Conservation (phyloP, 2,797 vertebrate genomes). For the Melanotaenia parkinsoni region DNA sequence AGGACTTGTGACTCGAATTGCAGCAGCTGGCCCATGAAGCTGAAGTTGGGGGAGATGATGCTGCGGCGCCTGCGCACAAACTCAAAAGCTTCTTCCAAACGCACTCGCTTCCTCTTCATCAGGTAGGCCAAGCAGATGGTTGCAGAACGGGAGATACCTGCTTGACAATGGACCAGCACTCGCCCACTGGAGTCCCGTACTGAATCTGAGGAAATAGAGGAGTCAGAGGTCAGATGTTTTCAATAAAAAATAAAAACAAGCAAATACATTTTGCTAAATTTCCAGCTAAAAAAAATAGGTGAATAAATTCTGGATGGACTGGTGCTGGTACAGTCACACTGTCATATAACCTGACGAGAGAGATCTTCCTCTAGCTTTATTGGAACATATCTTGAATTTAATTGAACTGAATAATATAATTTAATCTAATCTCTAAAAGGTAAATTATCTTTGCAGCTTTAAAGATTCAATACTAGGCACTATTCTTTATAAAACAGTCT, state of each 20-base stretch:
- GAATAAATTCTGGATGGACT: background rate
- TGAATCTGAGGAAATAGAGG: conserved; percentile 74
- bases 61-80: conserved; percentile 86
- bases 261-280: background rate
- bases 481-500: too few species aligned
- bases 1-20: conserved; percentile 88
- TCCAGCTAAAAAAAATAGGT: background rate
- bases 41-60: conserved; percentile 89
- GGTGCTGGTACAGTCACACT: background rate
- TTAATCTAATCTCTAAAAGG: background rate
- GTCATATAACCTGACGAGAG: too few species aligned
- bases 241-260: background rate
- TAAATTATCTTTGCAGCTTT: too few species aligned
- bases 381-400: background rate
- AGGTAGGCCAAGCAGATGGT: conserved; percentile 89
- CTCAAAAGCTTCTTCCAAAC: conserved; percentile 87
- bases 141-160: conserved; percentile 87
- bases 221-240: conserved; percentile 35
- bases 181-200: conserved; percentile 83
- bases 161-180: conserved; percentile 87
- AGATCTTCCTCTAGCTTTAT: background rate
- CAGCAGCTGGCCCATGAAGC: conserved; percentile 89
- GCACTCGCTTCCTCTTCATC: conserved; percentile 86
- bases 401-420: background rate
- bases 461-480: too few species aligned